Evolutionary conservation across 2,888 invertebrate genomes (phyloP).

Genomic region (Amphipyra berbera): DNA sequence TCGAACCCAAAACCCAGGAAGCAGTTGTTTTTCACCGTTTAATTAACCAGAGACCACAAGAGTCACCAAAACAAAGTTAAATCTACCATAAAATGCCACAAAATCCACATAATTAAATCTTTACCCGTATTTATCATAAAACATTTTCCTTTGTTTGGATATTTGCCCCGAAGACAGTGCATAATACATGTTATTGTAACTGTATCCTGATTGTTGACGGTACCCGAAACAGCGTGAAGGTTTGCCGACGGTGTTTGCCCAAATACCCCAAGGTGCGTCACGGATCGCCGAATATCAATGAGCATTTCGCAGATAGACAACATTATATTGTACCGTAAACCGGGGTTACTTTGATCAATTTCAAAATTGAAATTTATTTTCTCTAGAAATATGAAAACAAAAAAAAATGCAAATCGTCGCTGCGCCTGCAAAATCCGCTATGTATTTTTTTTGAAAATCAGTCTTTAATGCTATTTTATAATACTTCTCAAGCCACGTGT

Average conservation of each 20-base stretch:
- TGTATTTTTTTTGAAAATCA: too few species aligned
- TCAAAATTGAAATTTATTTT: too few species aligned
- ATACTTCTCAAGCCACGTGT: too few species aligned
- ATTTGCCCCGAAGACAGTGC: slow-evolving; percentile 35
- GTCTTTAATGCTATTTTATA: too few species aligned
- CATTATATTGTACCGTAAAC: too few species aligned
- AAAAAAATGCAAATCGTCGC: too few species aligned
- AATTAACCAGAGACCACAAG: neutral
- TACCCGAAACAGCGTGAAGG: slow-evolving; percentile 54
- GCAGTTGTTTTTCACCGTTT: neutral
- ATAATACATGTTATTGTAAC: slow-evolving; percentile 49
- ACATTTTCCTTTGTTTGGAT: slow-evolving; percentile 29
- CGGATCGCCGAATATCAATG: slow-evolving; percentile 52
- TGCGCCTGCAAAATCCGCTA: too few species aligned
- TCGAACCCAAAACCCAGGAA: too few species aligned
- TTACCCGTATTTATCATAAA: slow-evolving; percentile 5
- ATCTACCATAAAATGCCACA: slow-evolving; percentile 3
- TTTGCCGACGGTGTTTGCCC: slow-evolving; percentile 55
- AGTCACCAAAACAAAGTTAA: neutral
- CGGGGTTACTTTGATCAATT: too few species aligned
- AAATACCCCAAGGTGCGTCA: slow-evolving; percentile 53
- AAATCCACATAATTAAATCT: neutral
- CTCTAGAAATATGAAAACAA: too few species aligned
- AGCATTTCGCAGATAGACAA: slow-evolving; percentile 18
- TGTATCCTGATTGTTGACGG: slow-evolving; percentile 55